Percentiles rank a stretch among this genome's conserved stretches.
phyloP scores from a whole-genome alignment of 2,797 vertebrate genomes.

The Anguilla obscura region DNA sequence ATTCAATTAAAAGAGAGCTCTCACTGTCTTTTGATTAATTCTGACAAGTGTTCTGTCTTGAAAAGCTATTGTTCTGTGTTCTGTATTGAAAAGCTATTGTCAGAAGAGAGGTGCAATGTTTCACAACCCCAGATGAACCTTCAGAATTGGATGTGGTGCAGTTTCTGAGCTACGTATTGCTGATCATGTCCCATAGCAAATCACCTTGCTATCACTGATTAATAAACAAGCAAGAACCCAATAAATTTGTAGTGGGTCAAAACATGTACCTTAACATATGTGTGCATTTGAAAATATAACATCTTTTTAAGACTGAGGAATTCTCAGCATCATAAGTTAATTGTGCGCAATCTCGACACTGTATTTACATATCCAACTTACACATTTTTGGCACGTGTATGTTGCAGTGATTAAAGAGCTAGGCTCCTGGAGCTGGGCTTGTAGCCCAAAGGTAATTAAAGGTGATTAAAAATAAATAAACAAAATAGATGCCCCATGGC shows the following conservation, averaged over 20 bases:
- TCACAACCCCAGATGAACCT: not conserved
- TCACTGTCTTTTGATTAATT: not conserved
- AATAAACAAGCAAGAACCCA: not conserved
- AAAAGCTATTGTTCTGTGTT: not conserved
- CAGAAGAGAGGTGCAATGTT: no score
- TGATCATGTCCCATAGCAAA: not conserved
- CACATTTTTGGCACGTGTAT: not conserved
- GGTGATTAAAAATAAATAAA: slow-evolving; percentile 30
- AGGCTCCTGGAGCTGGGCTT: not conserved
- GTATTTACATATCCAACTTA: not conserved
- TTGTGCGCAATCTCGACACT: not conserved
- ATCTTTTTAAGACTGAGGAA: not conserved
- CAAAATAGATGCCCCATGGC: not conserved
- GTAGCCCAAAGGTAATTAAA: not conserved
- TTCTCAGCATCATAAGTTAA: not conserved
- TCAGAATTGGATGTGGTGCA: not conserved
- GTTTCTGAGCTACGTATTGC: not conserved
- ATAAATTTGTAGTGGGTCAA: not conserved
- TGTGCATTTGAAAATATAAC: not conserved
- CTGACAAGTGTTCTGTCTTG: not conserved
- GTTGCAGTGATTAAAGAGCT: not conserved
- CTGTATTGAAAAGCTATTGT: not conserved
- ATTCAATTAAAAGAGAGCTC: not conserved
- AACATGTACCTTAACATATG: not conserved
- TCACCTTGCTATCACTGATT: not conserved